These are phyloP conservation scores for Chunga burmeisteri DNA, from an alignment of 2,113 vertebrate species.

Conservation along the genomic window DNA sequence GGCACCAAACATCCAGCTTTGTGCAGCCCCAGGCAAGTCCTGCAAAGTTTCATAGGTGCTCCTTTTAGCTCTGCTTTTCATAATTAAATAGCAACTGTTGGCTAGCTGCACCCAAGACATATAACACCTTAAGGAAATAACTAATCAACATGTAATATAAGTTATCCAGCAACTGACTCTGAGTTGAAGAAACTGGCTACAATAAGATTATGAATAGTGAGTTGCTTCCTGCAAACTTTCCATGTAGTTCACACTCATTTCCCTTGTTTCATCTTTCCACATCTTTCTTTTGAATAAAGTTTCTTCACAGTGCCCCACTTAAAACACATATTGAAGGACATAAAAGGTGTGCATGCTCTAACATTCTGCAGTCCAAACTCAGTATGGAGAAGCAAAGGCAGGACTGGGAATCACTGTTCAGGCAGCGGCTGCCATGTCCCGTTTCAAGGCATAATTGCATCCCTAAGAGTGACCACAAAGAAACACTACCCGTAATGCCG, in stretches of 20 bases:
- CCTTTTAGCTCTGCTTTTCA: neutral
- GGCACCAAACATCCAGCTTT: too few relatives aligned
- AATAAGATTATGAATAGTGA: neutral
- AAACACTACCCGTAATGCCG: accelerated
- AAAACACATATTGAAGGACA: neutral
- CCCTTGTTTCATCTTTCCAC: neutral
- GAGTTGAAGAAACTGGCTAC: neutral
- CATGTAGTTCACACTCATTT: neutral
- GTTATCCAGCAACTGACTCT: neutral
- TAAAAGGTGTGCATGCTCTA: neutral
- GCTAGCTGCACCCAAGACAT: neutral
- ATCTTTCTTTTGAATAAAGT: neutral
- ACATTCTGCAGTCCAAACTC: neutral
- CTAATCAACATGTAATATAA: neutral
- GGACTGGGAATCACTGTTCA: neutral
- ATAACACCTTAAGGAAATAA: neutral
- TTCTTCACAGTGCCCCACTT: neutral
- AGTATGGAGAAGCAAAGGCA: too few relatives aligned
- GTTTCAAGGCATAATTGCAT: neutral
- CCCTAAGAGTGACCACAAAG: neutral
- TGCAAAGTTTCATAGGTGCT: neutral
- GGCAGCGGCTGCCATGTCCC: neutral
- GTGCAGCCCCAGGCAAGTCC: neutral
- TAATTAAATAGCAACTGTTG: neutral
- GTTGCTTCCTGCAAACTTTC: neutral